Conservation (phyloP, 2,113 vertebrate species). For the Archilochus colubris region DNA sequence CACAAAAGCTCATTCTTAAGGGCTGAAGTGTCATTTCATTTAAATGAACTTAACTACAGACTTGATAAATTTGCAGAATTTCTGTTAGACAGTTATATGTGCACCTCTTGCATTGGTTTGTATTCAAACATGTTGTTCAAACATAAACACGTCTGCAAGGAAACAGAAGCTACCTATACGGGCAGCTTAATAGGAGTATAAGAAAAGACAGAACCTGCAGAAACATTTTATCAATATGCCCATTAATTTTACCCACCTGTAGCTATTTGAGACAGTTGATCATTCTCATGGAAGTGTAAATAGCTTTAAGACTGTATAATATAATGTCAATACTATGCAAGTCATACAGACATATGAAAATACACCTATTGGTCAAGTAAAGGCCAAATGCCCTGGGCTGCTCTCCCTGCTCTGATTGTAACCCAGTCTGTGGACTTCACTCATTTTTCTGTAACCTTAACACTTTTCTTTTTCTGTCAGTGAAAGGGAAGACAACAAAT, state of each 20-base stretch:
- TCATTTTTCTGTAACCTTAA: background rate
- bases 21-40: background rate
- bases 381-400: background rate
- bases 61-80: background rate
- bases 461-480: background rate
- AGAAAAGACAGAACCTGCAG: background rate
- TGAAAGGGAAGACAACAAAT: background rate
- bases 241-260: background rate
- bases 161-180: background rate
- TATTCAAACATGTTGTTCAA: background rate
- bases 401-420: background rate
- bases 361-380: background rate
- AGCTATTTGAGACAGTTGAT: background rate
- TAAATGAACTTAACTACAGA: background rate
- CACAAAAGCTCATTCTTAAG: background rate
- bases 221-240: background rate
- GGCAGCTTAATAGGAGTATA: background rate
- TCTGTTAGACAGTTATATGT: background rate
- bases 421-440: background rate
- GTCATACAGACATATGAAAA: background rate
- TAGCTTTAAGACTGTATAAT: background rate
- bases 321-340: background rate
- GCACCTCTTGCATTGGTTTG: background rate
- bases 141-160: background rate
- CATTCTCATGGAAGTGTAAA: background rate